Base-by-base conservation (phyloP, 2,888 invertebrate genomes). In the Andrena bicolor region DNA sequence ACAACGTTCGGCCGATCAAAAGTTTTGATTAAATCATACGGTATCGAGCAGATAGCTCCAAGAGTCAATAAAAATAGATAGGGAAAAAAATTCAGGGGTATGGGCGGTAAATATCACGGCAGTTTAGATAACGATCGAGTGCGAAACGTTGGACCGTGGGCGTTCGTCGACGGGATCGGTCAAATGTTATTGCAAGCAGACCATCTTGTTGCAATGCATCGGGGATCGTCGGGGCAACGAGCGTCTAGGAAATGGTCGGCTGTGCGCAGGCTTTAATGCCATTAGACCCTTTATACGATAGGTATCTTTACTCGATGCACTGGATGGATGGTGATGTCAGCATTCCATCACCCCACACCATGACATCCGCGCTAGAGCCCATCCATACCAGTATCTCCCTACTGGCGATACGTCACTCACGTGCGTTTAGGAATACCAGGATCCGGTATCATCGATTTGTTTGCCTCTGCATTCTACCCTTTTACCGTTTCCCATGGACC, bases 281-380 rank as follows among this genome's bases (percentile, higher is more conserved):
- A 89, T 89, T 89, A 88, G 77, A 76, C 77, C 85, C 83, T 89
- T 89, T 80, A 85, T 87, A 82, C 87, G 86, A 88, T 87, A 76
- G 83, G 71, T 80, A 85, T 88, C 86, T 87, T 85, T 84, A 82
- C 77, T 84, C 87, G 89, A 86, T 86, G 83, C 86, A 76, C 74
- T 85, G 82, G 89, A 88, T 89, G 86, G 87, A 89, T 87, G 87
- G 84, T 83, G 86, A 86, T 88, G 86, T 86, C 86, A 86, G 83
- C 86, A 83, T 88, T 89, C 88, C 83, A 90, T 90, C 89, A 89
- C 84, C 77, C 71, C 79, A 68, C 63, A 80, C 82, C 76, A 51
- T 35, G 81, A 79, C 71, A 79, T 73, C 73, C 73, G 77, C 51
- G 28, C 66, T 60, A 35, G 61, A 66, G 73, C 20, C 70, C 69